phyloP scores from a whole-genome alignment of 2,797 vertebrate genomes.

The Darevskia nairensis region DNA sequence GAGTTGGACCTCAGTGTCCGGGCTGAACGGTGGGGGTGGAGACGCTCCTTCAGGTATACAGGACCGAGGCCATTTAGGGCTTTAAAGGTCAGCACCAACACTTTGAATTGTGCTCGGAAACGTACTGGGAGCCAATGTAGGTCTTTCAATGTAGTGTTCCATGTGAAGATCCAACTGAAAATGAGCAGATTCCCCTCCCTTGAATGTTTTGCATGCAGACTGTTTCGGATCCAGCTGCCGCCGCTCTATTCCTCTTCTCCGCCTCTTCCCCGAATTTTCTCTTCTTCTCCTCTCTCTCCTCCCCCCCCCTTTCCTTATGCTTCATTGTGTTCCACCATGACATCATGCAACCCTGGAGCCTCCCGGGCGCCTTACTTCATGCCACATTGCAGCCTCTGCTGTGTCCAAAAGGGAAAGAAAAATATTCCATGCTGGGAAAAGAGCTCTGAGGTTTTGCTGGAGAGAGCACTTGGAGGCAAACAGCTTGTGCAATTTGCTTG shows the following conservation, averaged over 20 bases:
- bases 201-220: not conserved
- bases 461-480: not conserved
- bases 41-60: too few relatives aligned
- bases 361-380: constrained; percentile 31
- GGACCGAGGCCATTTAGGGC: too few relatives aligned
- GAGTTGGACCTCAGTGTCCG: too few relatives aligned
- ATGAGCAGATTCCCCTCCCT: not conserved
- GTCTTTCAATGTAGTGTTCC: too few relatives aligned
- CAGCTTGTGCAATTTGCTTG: constrained; percentile 7
- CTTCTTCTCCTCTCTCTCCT: not conserved
- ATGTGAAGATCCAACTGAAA: not conserved
- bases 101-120: too few relatives aligned
- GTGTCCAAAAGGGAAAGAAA: constrained; percentile 58
- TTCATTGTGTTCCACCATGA: constrained; percentile 6
- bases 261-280: not conserved
- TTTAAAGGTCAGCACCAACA: too few relatives aligned
- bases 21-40: too few relatives aligned
- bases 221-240: not conserved
- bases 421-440: constrained; percentile 38
- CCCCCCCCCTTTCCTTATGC: not conserved
- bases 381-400: constrained; percentile 42
- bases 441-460: constrained; percentile 22
- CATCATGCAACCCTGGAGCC: constrained; percentile 41
- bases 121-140: too few relatives aligned
- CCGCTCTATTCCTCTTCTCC: not conserved